Evolutionary conservation across 1,140 invertebrate genomes (phyloP), one percentile per base, ranked within the genome.

Genomic region (Reticulitermes speratus): DNA sequence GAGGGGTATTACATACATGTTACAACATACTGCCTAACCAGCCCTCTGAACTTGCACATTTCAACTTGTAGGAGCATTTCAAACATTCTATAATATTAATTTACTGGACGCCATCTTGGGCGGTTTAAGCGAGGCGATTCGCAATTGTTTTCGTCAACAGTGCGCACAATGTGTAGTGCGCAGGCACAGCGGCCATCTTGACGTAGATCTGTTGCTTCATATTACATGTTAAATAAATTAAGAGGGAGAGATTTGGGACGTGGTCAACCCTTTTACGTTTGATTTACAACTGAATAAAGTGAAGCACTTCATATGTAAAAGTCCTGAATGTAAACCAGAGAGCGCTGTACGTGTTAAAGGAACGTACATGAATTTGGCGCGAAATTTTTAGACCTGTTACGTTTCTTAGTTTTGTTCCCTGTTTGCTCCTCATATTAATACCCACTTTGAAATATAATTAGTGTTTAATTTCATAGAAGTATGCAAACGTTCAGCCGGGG

Each of bases 251-350:
- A 65, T 65, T n/a, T 3, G 65, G 65, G n/a, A 0, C 9, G n/a
- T 75, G 14, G 25, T n/a, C n/a, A 30, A 75, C 16, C 55, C 55
- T 59, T 75, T 14, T 75, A 11, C 30, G 25, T 30, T 9, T 75
- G 14, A 30, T 25, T 75, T 65, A 9, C 19, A 32, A 44, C 44
- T 45, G 48, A 48, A 84, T 84, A 84, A 84, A 84, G 83, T 84
- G 44, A 84, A 84, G 83, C 83, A 84, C 83, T 84, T 84, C 83
- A 84, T 84, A 84, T 84, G 9, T 48, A 16, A 65, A 6, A 6
- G 7, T 65, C 21, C 65, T n/a, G 65, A n/a, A 30, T 30, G 12
- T 30, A 14, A 75, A 19, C 45, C 52, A 55, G 19, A 55, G 52
- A 14, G 52, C 19, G 52, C 19, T 55, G n/a, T 48, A 12, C 3